These are phyloP conservation scores for Vollenhovia emeryi DNA, from an alignment of 1,140 invertebrate species.

Conservation along the genomic window DNA sequence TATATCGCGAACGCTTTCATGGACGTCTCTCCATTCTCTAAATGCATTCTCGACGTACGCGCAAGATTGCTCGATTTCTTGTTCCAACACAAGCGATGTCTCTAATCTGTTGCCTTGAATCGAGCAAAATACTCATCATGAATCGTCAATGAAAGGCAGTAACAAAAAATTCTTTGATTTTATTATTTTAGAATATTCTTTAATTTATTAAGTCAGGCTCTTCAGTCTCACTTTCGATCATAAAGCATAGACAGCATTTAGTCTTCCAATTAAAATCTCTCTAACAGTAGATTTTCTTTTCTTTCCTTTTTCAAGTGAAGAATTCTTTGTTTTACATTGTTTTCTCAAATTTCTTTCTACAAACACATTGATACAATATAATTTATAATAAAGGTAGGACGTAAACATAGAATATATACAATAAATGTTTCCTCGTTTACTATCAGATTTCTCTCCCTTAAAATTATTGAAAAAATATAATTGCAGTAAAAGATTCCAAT, in stretches of 20 bases:
- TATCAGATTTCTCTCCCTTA: not conserved
- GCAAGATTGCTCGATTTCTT: conserved; percentile 32
- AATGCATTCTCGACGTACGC: conserved; percentile 14
- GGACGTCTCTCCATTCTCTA: conserved; percentile 6
- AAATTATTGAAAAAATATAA: not conserved
- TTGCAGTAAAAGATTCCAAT: not conserved
- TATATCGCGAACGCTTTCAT: conserved; percentile 42
- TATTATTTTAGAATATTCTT: conserved; percentile 1
- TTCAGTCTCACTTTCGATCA: not conserved
- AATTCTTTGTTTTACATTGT: not conserved
- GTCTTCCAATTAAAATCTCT: not conserved
- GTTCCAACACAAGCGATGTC: not conserved
- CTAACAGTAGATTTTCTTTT: not conserved
- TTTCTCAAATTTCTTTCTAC: not conserved
- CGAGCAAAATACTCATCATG: not conserved
- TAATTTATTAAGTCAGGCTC: not conserved
- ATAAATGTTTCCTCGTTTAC: not conserved
- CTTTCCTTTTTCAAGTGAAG: not conserved
- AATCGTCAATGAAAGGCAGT: not conserved
- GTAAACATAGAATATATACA: not conserved
- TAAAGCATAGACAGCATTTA: not conserved
- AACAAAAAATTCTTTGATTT: not conserved
- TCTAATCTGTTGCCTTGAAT: not conserved
- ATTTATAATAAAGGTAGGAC: not conserved
- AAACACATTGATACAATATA: not conserved